Conservation (phyloP, 2,113 vertebrate species). For the Microcebus lehilahytsara region DNA sequence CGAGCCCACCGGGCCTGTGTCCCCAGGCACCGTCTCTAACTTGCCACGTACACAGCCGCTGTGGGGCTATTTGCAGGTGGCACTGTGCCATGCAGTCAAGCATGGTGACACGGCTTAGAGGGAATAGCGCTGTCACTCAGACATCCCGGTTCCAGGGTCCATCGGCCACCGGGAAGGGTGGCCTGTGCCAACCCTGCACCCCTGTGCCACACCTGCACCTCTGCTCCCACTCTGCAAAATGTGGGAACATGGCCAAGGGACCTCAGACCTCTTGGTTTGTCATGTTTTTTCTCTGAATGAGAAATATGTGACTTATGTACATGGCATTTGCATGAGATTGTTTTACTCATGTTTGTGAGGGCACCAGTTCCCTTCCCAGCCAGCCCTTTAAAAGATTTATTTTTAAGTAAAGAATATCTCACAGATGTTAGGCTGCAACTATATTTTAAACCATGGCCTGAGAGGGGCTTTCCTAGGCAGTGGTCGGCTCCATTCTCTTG, state of each 20-base stretch:
- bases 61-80: not conserved
- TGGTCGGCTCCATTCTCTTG: not conserved
- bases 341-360: not conserved
- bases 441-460: too few relatives aligned
- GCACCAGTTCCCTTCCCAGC: not conserved
- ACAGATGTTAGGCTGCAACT: too few relatives aligned
- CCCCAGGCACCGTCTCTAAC: not conserved
- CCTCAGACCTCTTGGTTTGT: too few relatives aligned
- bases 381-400: not conserved
- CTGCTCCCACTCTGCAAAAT: not conserved
- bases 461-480: not conserved
- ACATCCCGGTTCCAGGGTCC: not conserved
- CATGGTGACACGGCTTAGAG: too few relatives aligned
- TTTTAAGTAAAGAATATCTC: not conserved
- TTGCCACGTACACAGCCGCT: accelerated
- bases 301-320: too few relatives aligned
- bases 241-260: too few relatives aligned
- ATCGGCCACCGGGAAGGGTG: too few relatives aligned
- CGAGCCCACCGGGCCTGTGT: accelerated
- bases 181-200: accelerated
- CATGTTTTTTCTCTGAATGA: not conserved
- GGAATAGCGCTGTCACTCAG: too few relatives aligned
- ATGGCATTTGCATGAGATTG: not conserved
- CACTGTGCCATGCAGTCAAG: not conserved
- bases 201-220: too few relatives aligned